Percentiles rank a stretch among this genome's conserved stretches.
Evolutionary conservation across 2,113 vertebrate genomes (phyloP).

Genomic region (Puffinus mauretanicus): DNA sequence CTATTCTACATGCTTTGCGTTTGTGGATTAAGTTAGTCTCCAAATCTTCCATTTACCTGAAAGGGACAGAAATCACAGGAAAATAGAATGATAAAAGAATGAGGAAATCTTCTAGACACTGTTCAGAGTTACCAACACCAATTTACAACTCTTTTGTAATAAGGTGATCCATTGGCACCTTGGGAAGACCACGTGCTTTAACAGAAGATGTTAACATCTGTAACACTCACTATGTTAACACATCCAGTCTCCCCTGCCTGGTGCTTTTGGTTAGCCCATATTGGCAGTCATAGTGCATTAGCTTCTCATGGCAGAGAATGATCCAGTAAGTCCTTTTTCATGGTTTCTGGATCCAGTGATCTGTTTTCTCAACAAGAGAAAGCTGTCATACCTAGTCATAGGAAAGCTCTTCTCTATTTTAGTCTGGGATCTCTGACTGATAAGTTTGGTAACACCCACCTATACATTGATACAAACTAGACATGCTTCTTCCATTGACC

Average conservation of each 20-base stretch:
- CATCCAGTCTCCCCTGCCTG: not conserved
- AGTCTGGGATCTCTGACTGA: not conserved
- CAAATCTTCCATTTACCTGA: constrained; percentile 97
- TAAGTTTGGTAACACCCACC: not conserved
- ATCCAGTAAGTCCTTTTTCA: not conserved
- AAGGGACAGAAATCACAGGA: not conserved
- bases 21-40: constrained; percentile 87
- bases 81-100: not conserved
- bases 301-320: not conserved
- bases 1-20: constrained; percentile 86
- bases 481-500: not conserved
- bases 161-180: not conserved
- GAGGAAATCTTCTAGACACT: not conserved
- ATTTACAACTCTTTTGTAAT: not conserved
- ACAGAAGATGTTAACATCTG: not conserved
- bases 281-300: not conserved
- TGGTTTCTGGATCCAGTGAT: not conserved
- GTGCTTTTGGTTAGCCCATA: not conserved
- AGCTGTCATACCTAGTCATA: not conserved
- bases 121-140: not conserved
- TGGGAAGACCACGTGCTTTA: not conserved
- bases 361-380: not conserved
- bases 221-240: not conserved
- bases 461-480: not conserved
- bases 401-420: not conserved